Evolutionary conservation across 2,113 vertebrate genomes (phyloP), one percentile per base, ranked within the genome.

Genomic region (Eubucco bourcierii): DNA sequence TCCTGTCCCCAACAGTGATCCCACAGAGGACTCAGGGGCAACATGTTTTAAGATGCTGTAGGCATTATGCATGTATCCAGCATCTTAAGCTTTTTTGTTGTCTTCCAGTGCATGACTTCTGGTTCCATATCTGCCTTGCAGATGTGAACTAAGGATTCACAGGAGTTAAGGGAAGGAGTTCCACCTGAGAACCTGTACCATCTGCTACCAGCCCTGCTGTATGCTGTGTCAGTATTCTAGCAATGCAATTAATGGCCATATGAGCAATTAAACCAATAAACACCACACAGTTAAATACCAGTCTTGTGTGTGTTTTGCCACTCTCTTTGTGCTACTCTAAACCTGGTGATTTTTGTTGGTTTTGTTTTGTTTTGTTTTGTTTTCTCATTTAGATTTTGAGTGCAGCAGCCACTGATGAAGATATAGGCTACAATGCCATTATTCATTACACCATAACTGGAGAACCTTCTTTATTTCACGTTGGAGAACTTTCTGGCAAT

Each of bases 401-500:
- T 74, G 87, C 65, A 55, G 75, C 73, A 63, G 97, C 96, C 53
- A 90, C 79, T 37, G 96, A 97, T 87, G 39, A 84, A 58, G 96
- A 97, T 47, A 77, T 15, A 80, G 96, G 94, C 6, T 84, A 93
- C 85, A 97, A 96, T 47, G 96, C 97, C 44, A 9, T 94, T 59
- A 82, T 97, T 77, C 58, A 95, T 80, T 97, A 97, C 56, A 39
- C 61, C 37, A 37, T 96, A 71, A 82, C 39, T 71, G 94, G 85
- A 95, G 88, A 92, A 1, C 64, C 58, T 1, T 16, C 81, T 84
- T 65, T 66, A 19, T 97, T 97, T 74, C 15, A 24, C 8, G 88
- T 96, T 68, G 96, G 95, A 81, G 93, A 95, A 80, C 37, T 95
- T 70, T 97, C 96, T 84, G 97, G 96, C 80, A 56, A 87, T 58